A percentile compares a stretch with the other conserved stretches of the same genome.
Conservation (phyloP, 1,140 invertebrate species). For the Pectinophora gossypiella region DNA sequence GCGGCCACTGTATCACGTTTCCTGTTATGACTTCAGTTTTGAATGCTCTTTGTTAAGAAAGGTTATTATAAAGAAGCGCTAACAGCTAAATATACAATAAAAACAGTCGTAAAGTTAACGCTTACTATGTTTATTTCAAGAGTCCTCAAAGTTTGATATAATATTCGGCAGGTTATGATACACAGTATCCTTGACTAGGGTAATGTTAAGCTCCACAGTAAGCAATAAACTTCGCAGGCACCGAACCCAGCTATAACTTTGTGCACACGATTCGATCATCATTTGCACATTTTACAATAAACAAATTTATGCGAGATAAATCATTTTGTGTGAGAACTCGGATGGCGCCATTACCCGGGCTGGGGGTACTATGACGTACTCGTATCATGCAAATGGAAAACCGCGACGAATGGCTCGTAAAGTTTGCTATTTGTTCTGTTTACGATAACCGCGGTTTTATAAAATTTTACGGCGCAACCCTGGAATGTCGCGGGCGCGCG, state of each 20-base stretch:
- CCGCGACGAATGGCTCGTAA: slow-evolving; percentile 63
- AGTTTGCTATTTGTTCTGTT: slow-evolving; percentile 66
- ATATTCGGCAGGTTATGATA: no score
- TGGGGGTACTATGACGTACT: slow-evolving; percentile 32
- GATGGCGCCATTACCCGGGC: slow-evolving; percentile 15
- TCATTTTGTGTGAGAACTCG: slow-evolving; percentile 18
- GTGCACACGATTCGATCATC: not conserved
- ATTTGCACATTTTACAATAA: not conserved
- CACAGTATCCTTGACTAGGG: no score
- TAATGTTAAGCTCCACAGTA: no score
- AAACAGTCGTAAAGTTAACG: no score
- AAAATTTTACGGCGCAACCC: slow-evolving; percentile 54
- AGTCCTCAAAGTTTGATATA: no score
- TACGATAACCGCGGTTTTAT: slow-evolving; percentile 67
- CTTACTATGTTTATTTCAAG: no score
- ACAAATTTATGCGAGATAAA: slow-evolving; percentile 2
- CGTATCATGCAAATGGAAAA: slow-evolving; percentile 66
- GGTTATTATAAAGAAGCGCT: slow-evolving; percentile 55
- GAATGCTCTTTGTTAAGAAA: slow-evolving; percentile 64
- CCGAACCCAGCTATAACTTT: not conserved
- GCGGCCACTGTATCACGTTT: slow-evolving; percentile 64
- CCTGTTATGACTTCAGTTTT: slow-evolving; percentile 72
- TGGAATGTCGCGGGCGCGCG: slow-evolving; percentile 22
- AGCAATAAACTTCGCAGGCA: no score
- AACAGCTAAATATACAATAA: no score